phyloP scores from a whole-genome alignment of 1,140 invertebrate genomes.

The Mercenaria mercenaria region DNA sequence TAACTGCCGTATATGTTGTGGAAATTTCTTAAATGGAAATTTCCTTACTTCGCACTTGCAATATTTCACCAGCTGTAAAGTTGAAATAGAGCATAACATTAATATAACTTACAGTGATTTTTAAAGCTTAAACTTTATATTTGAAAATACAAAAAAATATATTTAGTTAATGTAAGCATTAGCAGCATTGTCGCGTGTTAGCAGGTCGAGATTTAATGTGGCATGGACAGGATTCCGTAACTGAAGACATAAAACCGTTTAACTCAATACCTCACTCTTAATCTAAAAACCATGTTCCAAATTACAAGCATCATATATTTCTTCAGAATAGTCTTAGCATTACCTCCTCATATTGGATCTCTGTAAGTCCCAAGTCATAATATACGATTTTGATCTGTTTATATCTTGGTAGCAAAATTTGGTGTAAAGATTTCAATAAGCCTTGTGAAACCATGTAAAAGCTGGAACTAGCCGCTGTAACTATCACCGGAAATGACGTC shows the following conservation, averaged over 20 bases:
- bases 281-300: neutral
- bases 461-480: conserved; percentile 39
- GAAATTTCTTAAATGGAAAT: conserved; percentile 51
- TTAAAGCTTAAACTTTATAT: neutral
- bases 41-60: conserved; percentile 42
- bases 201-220: no score
- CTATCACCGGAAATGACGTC: conserved; percentile 54
- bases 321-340: neutral
- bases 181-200: neutral
- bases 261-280: neutral
- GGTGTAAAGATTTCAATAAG: conserved; percentile 23
- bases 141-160: neutral
- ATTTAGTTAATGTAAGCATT: neutral
- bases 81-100: neutral
- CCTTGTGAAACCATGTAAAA: conserved; percentile 45
- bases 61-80: conserved; percentile 39
- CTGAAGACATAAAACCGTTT: neutral
- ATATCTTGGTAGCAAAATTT: conserved; percentile 32
- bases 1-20: neutral
- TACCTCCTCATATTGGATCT: neutral
- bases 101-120: no score
- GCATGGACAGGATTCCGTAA: neutral
- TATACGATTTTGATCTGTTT: conserved; percentile 43
- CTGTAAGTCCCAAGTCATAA: conserved; percentile 43
- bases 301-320: neutral